These are phyloP conservation scores for Drosophila ercepeae DNA, from an alignment of 1,140 invertebrate genomes.

Conservation along the genomic window DNA sequence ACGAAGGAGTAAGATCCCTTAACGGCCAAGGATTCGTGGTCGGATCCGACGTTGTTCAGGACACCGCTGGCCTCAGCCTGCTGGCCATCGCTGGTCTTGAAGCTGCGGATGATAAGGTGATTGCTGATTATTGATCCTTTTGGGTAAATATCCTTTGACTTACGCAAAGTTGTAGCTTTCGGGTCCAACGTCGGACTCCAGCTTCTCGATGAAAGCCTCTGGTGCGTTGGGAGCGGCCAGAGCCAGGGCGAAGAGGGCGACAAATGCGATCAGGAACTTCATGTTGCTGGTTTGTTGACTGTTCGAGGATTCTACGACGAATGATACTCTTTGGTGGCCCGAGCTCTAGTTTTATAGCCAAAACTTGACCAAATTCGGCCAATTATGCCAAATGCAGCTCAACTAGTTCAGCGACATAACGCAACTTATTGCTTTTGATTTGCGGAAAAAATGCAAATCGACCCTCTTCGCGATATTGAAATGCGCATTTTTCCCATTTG, in stretches of 20 bases:
- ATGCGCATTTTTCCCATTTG: background rate
- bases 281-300: conserved; percentile 43
- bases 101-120: conserved; percentile 30
- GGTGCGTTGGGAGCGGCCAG: conserved; percentile 17
- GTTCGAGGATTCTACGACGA: conserved; percentile 32
- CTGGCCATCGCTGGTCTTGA: conserved; percentile 52
- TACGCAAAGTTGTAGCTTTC: conserved; percentile 48
- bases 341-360: background rate
- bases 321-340: conserved; percentile 16
- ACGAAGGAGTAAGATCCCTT: conserved; percentile 85
- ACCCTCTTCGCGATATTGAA: background rate
- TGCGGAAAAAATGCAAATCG: background rate
- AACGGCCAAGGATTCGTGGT: conserved; percentile 84
- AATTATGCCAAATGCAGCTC: background rate
- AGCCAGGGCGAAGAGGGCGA: conserved; percentile 71
- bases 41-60: conserved; percentile 45
- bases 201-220: background rate
- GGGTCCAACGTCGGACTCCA: conserved; percentile 27
- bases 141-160: background rate
- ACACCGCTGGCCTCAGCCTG: background rate
- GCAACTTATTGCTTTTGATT: background rate
- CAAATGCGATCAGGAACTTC: conserved; percentile 72
- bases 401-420: background rate
- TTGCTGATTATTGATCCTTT: background rate
- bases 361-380: background rate